Conservation (phyloP, 2,797 vertebrate genomes). For the Lates japonicus region DNA sequence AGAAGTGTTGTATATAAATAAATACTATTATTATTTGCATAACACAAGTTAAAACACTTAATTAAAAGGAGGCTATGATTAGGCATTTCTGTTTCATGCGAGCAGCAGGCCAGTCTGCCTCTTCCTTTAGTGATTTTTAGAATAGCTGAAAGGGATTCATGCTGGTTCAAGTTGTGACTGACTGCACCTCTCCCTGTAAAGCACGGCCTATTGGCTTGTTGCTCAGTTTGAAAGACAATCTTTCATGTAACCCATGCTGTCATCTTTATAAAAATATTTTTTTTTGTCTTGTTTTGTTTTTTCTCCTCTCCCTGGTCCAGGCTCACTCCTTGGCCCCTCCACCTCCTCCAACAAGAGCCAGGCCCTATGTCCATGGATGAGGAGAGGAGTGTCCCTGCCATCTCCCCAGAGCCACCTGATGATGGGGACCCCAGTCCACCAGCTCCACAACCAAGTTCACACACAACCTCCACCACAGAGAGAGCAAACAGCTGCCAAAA, state of each 20-base stretch:
- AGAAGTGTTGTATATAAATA: not conserved
- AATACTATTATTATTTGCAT: constrained; percentile 24
- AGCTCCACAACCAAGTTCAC: constrained; percentile 34
- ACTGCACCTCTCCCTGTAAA: constrained; percentile 16
- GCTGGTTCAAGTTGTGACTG: constrained; percentile 46
- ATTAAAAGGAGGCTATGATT: constrained; percentile 22
- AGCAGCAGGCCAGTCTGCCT: not conserved
- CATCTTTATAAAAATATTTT: constrained; percentile 12
- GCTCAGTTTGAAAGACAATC: constrained; percentile 24
- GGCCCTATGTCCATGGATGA: constrained; percentile 88
- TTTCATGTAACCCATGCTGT: constrained; percentile 7
- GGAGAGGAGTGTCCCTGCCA: constrained; percentile 82
- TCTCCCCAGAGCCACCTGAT: constrained; percentile 84
- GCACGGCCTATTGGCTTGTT: constrained; percentile 2
- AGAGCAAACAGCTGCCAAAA: constrained; percentile 36
- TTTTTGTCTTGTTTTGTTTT: not conserved
- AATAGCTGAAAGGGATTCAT: constrained; percentile 54
- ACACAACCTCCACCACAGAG: constrained; percentile 37
- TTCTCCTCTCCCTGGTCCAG: constrained; percentile 45
- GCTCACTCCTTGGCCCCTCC: constrained; percentile 62
- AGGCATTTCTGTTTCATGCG: constrained; percentile 23
- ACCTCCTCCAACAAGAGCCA: constrained; percentile 68
- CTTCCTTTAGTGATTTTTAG: constrained; percentile 35
- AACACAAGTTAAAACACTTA: constrained; percentile 16
- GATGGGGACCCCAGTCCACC: constrained; percentile 76